phyloP scores from a whole-genome alignment of 2,113 vertebrate species.

The Thamnaconus septentrionalis region DNA sequence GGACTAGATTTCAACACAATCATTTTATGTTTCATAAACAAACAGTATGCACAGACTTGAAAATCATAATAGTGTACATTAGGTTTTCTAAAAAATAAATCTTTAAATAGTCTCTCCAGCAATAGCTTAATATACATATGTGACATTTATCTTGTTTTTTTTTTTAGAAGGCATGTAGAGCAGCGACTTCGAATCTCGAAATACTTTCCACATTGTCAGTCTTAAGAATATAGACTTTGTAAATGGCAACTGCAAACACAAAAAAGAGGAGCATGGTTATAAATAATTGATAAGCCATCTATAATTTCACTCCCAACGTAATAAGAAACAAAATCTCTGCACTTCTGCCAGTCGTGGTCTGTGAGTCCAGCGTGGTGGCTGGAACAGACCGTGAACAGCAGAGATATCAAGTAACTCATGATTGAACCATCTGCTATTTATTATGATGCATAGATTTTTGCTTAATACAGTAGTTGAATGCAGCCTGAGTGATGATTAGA shows the following conservation, averaged over 20 bases:
- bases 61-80: slow-evolving; percentile 66
- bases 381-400: slow-evolving; percentile 24
- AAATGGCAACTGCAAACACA: slow-evolving; percentile 2
- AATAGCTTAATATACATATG: slow-evolving; percentile 77
- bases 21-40: slow-evolving; percentile 62
- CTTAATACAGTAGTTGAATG: slow-evolving; percentile 70
- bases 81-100: slow-evolving; percentile 78
- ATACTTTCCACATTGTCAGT: slow-evolving; percentile 33
- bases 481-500: slow-evolving; percentile 61
- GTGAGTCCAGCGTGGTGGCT: slow-evolving; percentile 6
- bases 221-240: slow-evolving; percentile 45
- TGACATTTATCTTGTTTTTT: slow-evolving; percentile 60
- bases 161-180: slow-evolving; percentile 53
- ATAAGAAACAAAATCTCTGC: slow-evolving; percentile 29
- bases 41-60: slow-evolving; percentile 53
- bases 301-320: slow-evolving; percentile 1
- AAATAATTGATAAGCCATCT: slow-evolving; percentile 6
- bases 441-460: slow-evolving; percentile 47
- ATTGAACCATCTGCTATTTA: slow-evolving; percentile 26
- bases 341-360: slow-evolving; percentile 8
- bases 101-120: slow-evolving; percentile 80
- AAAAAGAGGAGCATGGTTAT: slow-evolving; percentile 14
- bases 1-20: no score
- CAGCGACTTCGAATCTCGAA: slow-evolving; percentile 28
- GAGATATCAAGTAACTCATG: slow-evolving; percentile 27